Evolutionary conservation across 2,888 invertebrate species (phyloP), one percentile per base, ranked within the genome.

Genomic region (Crematogaster levior): DNA sequence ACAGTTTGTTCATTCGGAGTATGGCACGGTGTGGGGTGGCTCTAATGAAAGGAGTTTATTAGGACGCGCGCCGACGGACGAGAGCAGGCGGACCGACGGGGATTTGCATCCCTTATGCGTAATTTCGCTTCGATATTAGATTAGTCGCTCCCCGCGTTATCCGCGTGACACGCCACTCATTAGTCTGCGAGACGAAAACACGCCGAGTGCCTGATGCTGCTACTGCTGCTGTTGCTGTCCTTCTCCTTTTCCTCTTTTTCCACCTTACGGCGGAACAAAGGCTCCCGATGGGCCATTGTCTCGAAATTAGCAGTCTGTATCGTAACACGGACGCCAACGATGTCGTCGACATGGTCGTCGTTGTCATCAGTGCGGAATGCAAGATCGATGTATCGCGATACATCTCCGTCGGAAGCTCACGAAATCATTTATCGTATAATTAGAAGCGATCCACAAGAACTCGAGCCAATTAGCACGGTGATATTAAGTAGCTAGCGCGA

Each of bases 1-100:
- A 91, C 91, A 89, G 91, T 91, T 91, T 91, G 92, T 92, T 92
- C 92, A 89, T 91, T 91, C 91, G 88, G 85, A 87, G 89, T 89
- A 86, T 63, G 85, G 80, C 66, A 84, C 72, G 51, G 66, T 63
- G 66, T 63, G 86, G 86, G 91, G 86, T 85, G 89, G 86, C 87
- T 92, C 91, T 92, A 92, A 92, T 92, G 92, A 92, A 92, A 92
- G 91, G 92, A 92, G 91, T 92, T 92, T 92, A 92, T 92, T 92
- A 92, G 92, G 91, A 90, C 86, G 85, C 87, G 88, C 65, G 83
- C 66, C 79, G 73, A 37, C 79, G 66, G 79, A 81, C 77, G 87
- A 75, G 77, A 63, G 68, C 37, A 74, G 77, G 72, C 80, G 83
- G 81, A 74, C 63, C 72, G 66, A 74, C 77, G 82, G 83, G 91